Conservation (phyloP, 1,140 invertebrate genomes). For the Fopius arisanus region DNA sequence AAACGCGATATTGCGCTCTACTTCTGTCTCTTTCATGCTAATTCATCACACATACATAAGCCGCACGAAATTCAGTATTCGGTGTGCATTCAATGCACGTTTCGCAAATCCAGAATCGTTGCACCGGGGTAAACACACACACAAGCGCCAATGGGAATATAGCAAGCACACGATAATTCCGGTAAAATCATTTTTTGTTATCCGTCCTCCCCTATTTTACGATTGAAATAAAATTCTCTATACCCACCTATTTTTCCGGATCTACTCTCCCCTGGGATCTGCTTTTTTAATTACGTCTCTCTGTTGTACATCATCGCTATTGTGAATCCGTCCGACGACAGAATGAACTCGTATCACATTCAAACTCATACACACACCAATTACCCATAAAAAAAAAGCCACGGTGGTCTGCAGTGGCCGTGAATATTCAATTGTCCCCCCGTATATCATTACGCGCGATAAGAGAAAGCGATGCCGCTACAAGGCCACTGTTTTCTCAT, state of each 20-base stretch:
- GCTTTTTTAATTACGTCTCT: too few relatives aligned
- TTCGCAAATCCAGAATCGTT: not conserved
- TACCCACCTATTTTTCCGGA: too few relatives aligned
- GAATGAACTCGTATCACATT: not conserved
- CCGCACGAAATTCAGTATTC: not conserved
- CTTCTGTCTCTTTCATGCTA: conserved; percentile 3
- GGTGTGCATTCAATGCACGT: not conserved
- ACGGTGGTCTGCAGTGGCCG: not conserved
- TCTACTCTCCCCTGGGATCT: too few relatives aligned
- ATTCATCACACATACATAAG: not conserved
- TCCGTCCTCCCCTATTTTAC: too few relatives aligned
- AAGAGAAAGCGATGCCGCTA: not conserved
- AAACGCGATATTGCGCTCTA: not conserved
- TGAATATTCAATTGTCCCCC: not conserved
- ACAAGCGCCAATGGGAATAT: not conserved
- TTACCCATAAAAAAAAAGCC: not conserved
- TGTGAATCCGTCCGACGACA: not conserved
- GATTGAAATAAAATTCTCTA: too few relatives aligned
- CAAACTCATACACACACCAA: not conserved
- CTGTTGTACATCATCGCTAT: not conserved
- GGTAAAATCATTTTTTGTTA: not conserved
- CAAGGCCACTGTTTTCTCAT: not conserved
- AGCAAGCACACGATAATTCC: not conserved
- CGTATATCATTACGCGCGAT: not conserved
- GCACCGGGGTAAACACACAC: not conserved